phyloP scores from a whole-genome alignment of 1,140 invertebrate species.

The Saxidomus purpurata region DNA sequence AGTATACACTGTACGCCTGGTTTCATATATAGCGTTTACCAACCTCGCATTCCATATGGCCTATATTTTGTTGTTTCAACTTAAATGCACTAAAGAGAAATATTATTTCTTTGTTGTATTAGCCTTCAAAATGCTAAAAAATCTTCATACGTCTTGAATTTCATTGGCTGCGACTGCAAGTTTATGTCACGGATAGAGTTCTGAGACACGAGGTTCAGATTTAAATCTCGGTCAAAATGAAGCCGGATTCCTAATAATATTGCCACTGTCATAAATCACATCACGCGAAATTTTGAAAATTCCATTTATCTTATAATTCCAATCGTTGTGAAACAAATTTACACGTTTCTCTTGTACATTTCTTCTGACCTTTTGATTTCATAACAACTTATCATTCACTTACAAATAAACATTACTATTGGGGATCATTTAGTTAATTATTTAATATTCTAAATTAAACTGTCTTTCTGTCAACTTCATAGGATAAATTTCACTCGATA shows the following conservation, averaged over 20 bases:
- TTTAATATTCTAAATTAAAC: too few species aligned
- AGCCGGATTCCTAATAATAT: not conserved
- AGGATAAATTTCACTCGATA: too few species aligned
- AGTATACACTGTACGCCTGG: too few species aligned
- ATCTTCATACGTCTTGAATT: not conserved
- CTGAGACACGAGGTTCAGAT: not conserved
- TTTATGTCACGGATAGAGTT: not conserved
- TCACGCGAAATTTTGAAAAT: not conserved
- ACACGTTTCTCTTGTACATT: too few species aligned
- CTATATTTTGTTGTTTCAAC: constrained; percentile 47
- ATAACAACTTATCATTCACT: too few species aligned
- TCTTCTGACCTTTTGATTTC: too few species aligned
- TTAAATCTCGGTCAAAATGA: not conserved
- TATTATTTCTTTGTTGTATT: constrained; percentile 31
- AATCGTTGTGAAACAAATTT: too few species aligned
- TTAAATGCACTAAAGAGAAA: constrained; percentile 29
- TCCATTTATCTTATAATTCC: constrained; percentile 8
- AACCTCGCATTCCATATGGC: constrained; percentile 54
- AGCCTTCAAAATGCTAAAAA: not conserved
- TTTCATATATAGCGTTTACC: too few species aligned
- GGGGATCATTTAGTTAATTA: too few species aligned
- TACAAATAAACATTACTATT: too few species aligned
- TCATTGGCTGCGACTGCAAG: not conserved
- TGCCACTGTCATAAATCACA: not conserved
- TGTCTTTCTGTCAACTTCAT: too few species aligned